These are phyloP conservation scores for Pyrochroa serraticornis DNA, from an alignment of 2,888 invertebrate genomes.

Conservation along the genomic window DNA sequence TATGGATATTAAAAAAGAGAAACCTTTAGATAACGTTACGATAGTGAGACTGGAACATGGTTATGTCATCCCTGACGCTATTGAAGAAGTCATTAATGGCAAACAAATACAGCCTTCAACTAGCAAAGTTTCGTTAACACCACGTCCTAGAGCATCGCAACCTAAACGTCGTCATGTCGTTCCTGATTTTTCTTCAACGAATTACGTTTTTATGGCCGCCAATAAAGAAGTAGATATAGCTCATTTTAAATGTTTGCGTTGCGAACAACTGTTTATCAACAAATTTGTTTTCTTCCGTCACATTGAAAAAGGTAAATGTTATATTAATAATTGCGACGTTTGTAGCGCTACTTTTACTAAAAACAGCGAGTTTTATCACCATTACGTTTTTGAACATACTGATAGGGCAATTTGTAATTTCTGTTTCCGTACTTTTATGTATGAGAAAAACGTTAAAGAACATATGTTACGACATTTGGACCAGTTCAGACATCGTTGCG, in stretches of 20 bases:
- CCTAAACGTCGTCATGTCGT: conserved; percentile 50
- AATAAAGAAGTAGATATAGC: conserved; percentile 52
- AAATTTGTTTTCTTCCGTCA: conserved; percentile 55
- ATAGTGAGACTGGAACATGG: conserved; percentile 55
- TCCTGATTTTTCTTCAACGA: conserved; percentile 54
- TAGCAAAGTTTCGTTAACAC: conserved; percentile 20
- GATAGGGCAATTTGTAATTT: conserved; percentile 57
- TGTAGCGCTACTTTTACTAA: conserved; percentile 50
- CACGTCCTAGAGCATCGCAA: conserved; percentile 41
- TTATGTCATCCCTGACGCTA: conserved; percentile 49
- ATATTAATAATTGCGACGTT: conserved; percentile 55
- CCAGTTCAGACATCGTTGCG: conserved; percentile 56
- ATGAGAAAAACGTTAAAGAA: conserved; percentile 57
- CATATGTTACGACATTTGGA: conserved; percentile 57
- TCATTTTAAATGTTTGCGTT: conserved; percentile 54
- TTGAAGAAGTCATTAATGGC: conserved; percentile 29
- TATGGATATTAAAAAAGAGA: conserved; percentile 23
- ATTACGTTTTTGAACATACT: conserved; percentile 51
- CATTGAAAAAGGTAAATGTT: conserved; percentile 57
- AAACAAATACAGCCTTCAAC: conserved; percentile 27
- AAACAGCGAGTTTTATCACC: conserved; percentile 54
- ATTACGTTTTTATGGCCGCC: conserved; percentile 48
- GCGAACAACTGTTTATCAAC: conserved; percentile 56
- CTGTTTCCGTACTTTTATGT: conserved; percentile 57
- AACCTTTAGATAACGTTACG: conserved; percentile 36